Base-by-base conservation (phyloP, 2,888 invertebrate genomes). In the Diabrotica balteata region DNA sequence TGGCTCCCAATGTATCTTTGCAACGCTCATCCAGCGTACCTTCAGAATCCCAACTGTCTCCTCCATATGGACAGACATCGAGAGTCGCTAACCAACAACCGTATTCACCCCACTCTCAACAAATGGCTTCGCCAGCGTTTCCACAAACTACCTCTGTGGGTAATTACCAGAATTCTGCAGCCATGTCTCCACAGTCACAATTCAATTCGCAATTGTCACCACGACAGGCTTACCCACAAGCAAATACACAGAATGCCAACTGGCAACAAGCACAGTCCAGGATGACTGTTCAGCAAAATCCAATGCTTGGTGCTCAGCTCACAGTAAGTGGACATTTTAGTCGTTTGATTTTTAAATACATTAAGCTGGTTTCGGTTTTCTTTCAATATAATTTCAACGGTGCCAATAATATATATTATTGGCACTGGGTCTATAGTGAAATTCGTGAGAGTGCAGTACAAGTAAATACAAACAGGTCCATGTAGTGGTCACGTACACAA, bases 1-100 rank as follows among this genome's bases (percentile, higher is more conserved):
- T 91, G 58, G 94, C 94, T 72, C 94, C 95, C 64, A 97, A 97
- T 84, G 96, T 97, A 63, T 91, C 96, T 70, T 87, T 96, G 73
- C 92, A 93, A 83, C 87, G 91, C 69, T 89, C 90, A 51, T 88
- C 90, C 75, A 84, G 83, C 73, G 84, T 87, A 76, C 87, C 87
- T 10, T 44, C 53, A 32, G 86, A 88, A 68, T 86, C 87, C 72
- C 87, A 87, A 59, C 85, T 91, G 72, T 91, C 91, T 76, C 90
- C 91, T 50, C 79, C 79, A 60, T 84, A 81, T 68, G 84, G 81
- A 70, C 77, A 75, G 60, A 74, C 76, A 59, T 77, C 79, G 66
- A 75, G 80, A 69, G 70, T 71, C 43, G 69, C 60, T 10, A 80
- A 80, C 69, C 82, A 80, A 60, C 81, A 80, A 67, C 84, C 84